Percentiles rank a stretch among this genome's conserved stretches.
These are phyloP conservation scores for Heterocephalus glaber DNA, from an alignment of 2,113 vertebrate species.

Conservation along the genomic window DNA sequence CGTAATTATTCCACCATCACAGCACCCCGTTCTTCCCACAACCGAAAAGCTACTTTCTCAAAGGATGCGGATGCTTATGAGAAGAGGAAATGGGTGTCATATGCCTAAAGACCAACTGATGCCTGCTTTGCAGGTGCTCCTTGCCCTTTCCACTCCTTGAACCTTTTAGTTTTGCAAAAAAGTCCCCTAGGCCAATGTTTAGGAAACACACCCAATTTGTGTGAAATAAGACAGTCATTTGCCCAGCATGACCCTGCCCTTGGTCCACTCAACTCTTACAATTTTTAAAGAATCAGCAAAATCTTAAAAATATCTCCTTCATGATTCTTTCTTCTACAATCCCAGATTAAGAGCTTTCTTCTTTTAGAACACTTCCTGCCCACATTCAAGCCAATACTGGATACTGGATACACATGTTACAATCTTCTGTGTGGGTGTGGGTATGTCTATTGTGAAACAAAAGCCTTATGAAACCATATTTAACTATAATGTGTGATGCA, in stretches of 20 bases:
- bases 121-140: neutral
- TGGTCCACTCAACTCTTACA: neutral
- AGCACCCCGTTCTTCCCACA: neutral
- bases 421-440: neutral
- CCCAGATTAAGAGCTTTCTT: neutral
- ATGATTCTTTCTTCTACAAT: neutral
- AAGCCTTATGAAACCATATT: neutral
- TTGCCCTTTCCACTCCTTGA: neutral
- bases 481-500: neutral
- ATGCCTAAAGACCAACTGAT: neutral
- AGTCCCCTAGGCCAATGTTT: neutral
- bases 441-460: neutral
- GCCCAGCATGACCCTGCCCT: neutral
- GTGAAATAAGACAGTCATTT: neutral
- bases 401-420: neutral
- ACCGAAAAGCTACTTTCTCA: neutral
- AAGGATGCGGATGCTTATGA: neutral
- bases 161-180: conserved; percentile 22
- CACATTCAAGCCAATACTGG: neutral
- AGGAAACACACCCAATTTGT: neutral
- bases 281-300: neutral
- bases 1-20: neutral
- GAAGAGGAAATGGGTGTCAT: neutral
- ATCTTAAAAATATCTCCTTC: neutral
- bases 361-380: neutral